These are phyloP conservation scores for Melitaea athalia DNA, from an alignment of 2,888 invertebrate species.

Conservation along the genomic window DNA sequence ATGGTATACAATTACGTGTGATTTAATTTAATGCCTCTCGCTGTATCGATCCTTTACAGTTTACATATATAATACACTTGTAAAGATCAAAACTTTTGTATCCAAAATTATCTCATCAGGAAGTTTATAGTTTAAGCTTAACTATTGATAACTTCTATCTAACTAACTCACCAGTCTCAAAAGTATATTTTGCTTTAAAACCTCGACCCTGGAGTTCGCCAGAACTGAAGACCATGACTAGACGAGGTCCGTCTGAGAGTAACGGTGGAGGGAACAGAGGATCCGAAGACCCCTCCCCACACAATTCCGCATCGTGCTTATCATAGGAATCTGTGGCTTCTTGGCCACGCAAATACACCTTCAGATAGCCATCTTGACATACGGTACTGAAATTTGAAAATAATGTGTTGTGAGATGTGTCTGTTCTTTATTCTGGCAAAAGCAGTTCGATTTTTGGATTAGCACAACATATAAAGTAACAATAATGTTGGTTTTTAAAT, in stretches of 20 bases:
- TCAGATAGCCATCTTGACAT: conserved; percentile 94
- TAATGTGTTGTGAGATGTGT: no score
- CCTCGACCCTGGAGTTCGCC: conserved; percentile 95
- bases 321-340: conserved; percentile 96
- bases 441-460: neutral
- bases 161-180: conserved; percentile 87
- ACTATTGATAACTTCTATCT: no score
- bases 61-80: no score
- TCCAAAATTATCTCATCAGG: neutral
- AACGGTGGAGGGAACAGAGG: conserved; percentile 86
- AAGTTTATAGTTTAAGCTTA: no score
- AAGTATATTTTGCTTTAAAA: conserved; percentile 93
- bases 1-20: no score
- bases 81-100: no score
- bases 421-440: neutral
- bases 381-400: conserved; percentile 63
- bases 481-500: neutral
- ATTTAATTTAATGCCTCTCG: no score
- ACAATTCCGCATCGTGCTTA: conserved; percentile 96
- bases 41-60: no score
- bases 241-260: conserved; percentile 94
- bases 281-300: conserved; percentile 84
- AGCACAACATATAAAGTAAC: no score
- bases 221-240: conserved; percentile 97
- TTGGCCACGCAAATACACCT: conserved; percentile 95